A percentile compares a stretch with the other conserved stretches of the same genome.
Conservation (phyloP, 2,888 invertebrate genomes). For the Rhagophthalmus giganteus region DNA sequence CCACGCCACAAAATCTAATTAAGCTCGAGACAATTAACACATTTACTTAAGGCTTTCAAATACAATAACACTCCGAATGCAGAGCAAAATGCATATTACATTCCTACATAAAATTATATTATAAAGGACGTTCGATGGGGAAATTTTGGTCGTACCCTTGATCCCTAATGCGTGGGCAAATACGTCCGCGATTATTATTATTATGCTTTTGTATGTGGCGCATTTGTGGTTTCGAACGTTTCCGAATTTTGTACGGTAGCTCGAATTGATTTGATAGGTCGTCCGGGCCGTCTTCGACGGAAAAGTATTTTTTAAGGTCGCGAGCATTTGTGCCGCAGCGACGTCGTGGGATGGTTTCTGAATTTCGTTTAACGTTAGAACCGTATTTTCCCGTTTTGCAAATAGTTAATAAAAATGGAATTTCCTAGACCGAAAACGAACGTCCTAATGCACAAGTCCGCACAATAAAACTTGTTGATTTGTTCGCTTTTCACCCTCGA, state of each 20-base stretch:
- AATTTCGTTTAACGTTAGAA: no score
- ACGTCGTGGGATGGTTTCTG: no score
- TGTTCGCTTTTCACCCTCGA: no score
- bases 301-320: no score
- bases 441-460: no score
- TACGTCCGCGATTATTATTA: constrained; percentile 8
- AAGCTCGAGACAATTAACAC: constrained; percentile 14
- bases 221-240: not conserved
- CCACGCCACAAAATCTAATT: constrained; percentile 11
- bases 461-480: no score
- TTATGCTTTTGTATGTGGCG: constrained; percentile 5
- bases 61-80: constrained; percentile 6
- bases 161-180: constrained; percentile 6
- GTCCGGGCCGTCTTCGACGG: no score
- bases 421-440: no score
- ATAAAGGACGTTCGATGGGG: constrained; percentile 3
- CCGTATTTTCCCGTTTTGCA: no score
- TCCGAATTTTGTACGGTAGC: not conserved
- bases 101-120: constrained; percentile 12
- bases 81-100: constrained; percentile 11
- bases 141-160: not conserved
- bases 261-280: not conserved
- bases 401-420: no score
- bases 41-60: constrained; percentile 11
- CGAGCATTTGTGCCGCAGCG: no score